phyloP scores from a whole-genome alignment of 2,797 vertebrate genomes.

The Fratercula arctica region DNA sequence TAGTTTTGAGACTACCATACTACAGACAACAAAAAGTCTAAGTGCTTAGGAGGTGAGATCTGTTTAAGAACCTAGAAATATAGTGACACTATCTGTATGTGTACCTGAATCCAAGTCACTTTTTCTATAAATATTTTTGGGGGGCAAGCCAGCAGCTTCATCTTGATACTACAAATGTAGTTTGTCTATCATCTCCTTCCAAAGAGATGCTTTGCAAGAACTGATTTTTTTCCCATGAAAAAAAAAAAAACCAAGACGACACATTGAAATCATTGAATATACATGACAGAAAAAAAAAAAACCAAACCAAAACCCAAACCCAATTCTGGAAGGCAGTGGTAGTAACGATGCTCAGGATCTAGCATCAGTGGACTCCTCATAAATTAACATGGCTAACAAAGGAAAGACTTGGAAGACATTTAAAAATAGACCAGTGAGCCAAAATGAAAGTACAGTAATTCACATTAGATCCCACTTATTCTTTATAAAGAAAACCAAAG shows the following conservation, averaged over 20 bases:
- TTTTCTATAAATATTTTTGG: not conserved
- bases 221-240: not conserved
- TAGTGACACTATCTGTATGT: not conserved
- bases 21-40: not conserved
- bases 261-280: not conserved
- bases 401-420: not conserved
- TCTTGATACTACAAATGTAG: not conserved
- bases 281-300: not conserved
- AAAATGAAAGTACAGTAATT: not conserved
- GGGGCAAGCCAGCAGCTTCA: not conserved
- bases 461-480: not conserved
- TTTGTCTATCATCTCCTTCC: not conserved
- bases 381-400: not conserved
- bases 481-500: not conserved
- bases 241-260: not conserved
- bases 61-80: not conserved
- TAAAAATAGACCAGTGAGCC: not conserved
- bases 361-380: not conserved
- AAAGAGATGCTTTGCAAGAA: not conserved
- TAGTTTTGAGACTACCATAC: not conserved
- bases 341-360: not conserved
- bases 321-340: not conserved
- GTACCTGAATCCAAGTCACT: not conserved
- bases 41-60: not conserved
- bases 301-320: not conserved